Conservation (phyloP, 2,888 invertebrate species). For the Thera britannica region DNA sequence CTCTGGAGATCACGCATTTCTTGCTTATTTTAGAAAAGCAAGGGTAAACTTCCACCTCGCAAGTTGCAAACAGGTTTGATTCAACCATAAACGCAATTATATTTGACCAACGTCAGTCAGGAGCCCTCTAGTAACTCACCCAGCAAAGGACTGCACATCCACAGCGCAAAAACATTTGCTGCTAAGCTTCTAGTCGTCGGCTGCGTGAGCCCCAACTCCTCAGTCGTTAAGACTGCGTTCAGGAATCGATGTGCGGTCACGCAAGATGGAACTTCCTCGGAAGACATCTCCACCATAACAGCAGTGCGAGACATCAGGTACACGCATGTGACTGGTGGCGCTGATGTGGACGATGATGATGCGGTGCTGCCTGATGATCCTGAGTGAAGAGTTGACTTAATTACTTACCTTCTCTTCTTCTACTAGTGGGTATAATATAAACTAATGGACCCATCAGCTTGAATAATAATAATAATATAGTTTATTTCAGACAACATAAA, state of each 20-base stretch:
- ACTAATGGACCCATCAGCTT: too few relatives aligned
- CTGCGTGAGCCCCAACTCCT: constrained; percentile 91
- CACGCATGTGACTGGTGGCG: constrained; percentile 87
- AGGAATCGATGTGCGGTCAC: constrained; percentile 73
- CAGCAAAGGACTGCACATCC: constrained; percentile 96
- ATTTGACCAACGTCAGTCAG: background rate
- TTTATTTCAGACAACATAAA: too few relatives aligned
- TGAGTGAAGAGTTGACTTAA: constrained; percentile 38
- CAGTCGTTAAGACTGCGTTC: constrained; percentile 72
- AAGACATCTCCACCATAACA: constrained; percentile 91
- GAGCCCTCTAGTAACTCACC: constrained; percentile 74
- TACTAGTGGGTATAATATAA: too few relatives aligned
- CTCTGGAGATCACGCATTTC: too few relatives aligned
- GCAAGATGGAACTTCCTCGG: constrained; percentile 72
- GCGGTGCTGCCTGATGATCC: constrained; percentile 78
- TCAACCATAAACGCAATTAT: background rate
- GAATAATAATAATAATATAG: too few relatives aligned
- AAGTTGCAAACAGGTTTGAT: background rate
- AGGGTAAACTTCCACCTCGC: too few relatives aligned
- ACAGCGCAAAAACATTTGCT: constrained; percentile 94
- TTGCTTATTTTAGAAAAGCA: too few relatives aligned
- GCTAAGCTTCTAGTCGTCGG: constrained; percentile 89
- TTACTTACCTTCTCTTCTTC: background rate
- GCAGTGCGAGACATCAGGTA: constrained; percentile 93
- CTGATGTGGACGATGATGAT: constrained; percentile 69